These are phyloP conservation scores for Ovis canadensis DNA, from an alignment of 2,113 vertebrate species.

Conservation along the genomic window DNA sequence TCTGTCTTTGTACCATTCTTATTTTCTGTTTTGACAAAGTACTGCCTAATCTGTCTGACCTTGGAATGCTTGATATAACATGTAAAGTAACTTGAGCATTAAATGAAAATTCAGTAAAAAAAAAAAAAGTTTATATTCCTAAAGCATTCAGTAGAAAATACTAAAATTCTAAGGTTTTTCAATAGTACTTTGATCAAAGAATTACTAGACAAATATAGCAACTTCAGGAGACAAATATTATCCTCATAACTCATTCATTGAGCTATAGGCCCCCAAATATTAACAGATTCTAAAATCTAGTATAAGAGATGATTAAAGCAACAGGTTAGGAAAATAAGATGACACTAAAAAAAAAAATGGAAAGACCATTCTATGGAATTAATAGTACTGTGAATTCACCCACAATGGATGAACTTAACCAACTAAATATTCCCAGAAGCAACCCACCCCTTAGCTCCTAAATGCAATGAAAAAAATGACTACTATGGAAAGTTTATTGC, in stretches of 20 bases:
- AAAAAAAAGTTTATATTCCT: background rate
- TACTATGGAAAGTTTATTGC: background rate
- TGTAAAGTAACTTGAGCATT: background rate
- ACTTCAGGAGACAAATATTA: background rate
- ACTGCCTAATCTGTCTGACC: background rate
- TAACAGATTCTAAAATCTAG: background rate
- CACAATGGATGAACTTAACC: background rate
- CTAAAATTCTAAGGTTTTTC: background rate
- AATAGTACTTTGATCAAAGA: background rate
- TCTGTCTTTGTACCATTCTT: background rate
- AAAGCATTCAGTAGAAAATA: background rate
- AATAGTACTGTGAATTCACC: background rate
- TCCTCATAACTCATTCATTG: background rate
- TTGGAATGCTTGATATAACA: background rate
- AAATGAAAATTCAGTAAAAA: background rate
- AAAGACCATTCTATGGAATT: background rate
- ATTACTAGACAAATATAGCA: background rate
- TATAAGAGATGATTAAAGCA: background rate
- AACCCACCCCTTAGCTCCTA: background rate
- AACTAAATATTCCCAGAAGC: background rate
- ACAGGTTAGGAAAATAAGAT: background rate
- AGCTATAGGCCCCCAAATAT: background rate
- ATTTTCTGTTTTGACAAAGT: slow-evolving; percentile 15
- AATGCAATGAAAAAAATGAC: background rate
- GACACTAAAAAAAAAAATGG: background rate